Conservation (phyloP, 2,888 invertebrate genomes). For the Chirona hameri region DNA sequence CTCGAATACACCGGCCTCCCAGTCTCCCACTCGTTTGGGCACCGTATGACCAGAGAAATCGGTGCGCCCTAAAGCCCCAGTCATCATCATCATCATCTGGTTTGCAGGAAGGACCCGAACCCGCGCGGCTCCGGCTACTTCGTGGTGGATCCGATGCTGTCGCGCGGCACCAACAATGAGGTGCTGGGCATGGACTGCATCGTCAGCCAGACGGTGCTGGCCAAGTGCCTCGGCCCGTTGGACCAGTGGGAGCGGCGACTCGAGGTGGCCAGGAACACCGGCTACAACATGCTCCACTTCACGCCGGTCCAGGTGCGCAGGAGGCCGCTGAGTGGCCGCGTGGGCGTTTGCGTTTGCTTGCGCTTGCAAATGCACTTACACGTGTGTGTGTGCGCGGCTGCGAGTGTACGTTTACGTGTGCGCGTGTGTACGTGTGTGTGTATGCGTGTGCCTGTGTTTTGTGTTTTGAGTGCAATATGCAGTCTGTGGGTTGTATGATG, state of each 20-base stretch:
- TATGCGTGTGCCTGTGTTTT: no score
- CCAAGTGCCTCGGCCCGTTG: conserved; percentile 87
- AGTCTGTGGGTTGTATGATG: no score
- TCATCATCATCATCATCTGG: no score
- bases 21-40: no score
- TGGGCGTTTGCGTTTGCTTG: conserved; percentile 39
- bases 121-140: conserved; percentile 83
- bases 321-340: background rate
- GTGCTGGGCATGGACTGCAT: conserved; percentile 76
- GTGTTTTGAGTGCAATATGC: no score
- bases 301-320: conserved; percentile 79
- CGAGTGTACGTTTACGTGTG: background rate
- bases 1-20: no score
- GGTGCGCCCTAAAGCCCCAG: no score
- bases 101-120: conserved; percentile 32
- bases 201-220: conserved; percentile 86
- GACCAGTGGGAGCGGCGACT: conserved; percentile 82
- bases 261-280: conserved; percentile 75
- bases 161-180: conserved; percentile 59
- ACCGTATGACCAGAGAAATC: no score
- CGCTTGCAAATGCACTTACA: no score
- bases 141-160: conserved; percentile 77
- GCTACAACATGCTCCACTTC: conserved; percentile 96
- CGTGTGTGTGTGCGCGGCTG: background rate
- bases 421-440: background rate